Evolutionary conservation across 2,888 invertebrate genomes (phyloP).

Genomic region (Drosophila testacea): DNA sequence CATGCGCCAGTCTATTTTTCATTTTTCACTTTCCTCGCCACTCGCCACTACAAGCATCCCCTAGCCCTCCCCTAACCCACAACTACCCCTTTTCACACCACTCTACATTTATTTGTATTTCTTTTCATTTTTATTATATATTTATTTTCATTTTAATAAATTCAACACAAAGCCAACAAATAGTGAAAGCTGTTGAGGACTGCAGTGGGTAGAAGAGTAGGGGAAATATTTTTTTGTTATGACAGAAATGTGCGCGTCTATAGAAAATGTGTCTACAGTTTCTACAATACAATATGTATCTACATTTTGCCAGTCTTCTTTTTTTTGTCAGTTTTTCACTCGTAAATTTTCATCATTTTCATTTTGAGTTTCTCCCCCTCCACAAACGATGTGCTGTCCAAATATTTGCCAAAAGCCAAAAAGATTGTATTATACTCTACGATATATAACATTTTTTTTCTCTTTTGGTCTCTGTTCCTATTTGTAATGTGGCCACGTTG

Average conservation of each 20-base stretch:
- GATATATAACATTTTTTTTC: slow-evolving; percentile 39
- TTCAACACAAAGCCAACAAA: slow-evolving; percentile 36
- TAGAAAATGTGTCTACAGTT: slow-evolving; percentile 45
- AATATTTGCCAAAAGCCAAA: slow-evolving; percentile 73
- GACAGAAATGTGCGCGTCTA: slow-evolving; percentile 72
- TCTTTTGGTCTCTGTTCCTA: slow-evolving; percentile 3
- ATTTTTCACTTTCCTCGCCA: slow-evolving; percentile 66
- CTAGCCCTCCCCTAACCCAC: not conserved
- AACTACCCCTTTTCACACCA: not conserved
- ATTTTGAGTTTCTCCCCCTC: slow-evolving; percentile 27
- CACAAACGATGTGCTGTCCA: slow-evolving; percentile 35
- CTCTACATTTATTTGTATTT: slow-evolving; percentile 42
- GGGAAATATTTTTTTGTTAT: slow-evolving; percentile 71
- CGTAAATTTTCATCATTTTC: slow-evolving; percentile 51
- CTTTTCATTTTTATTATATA: slow-evolving; percentile 51
- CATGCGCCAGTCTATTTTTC: slow-evolving; percentile 64
- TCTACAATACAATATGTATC: slow-evolving; percentile 34
- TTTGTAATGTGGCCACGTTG: slow-evolving; percentile 64
- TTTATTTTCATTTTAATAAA: slow-evolving; percentile 68
- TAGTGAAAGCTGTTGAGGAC: not conserved
- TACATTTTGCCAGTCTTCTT: slow-evolving; percentile 16
- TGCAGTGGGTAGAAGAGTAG: not conserved
- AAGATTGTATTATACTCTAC: slow-evolving; percentile 67
- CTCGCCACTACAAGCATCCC: slow-evolving; percentile 30
- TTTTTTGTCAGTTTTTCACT: slow-evolving; percentile 20